phyloP scores from a whole-genome alignment of 2,888 invertebrate genomes.

The Drosophila percnosoma region DNA sequence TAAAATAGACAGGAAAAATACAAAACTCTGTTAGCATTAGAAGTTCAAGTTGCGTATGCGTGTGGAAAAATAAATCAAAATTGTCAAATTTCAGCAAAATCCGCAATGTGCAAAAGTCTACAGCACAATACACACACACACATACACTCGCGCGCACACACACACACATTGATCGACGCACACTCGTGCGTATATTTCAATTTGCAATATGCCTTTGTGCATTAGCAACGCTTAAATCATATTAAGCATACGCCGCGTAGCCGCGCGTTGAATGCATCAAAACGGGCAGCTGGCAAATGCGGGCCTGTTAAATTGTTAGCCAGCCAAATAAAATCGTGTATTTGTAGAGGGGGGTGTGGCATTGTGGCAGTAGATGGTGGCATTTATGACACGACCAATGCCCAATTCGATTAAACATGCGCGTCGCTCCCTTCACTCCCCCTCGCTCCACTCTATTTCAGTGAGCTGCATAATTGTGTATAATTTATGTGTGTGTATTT shows the following conservation, averaged over 20 bases:
- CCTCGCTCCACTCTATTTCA: neutral
- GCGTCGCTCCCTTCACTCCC: neutral
- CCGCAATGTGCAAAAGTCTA: conserved; percentile 36
- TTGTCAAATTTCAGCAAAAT: conserved; percentile 58
- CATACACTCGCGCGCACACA: neutral
- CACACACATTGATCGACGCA: neutral
- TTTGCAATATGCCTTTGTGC: conserved; percentile 74
- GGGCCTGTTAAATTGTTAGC: conserved; percentile 63
- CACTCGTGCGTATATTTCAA: conserved; percentile 59
- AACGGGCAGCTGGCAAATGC: conserved; percentile 21
- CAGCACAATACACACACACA: conserved; percentile 6
- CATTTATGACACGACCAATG: conserved; percentile 54
- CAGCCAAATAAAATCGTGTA: conserved; percentile 39
- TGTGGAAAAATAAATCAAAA: conserved; percentile 73
- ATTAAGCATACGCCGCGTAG: conserved; percentile 72
- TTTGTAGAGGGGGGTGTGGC: conserved; percentile 4
- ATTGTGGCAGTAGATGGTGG: conserved; percentile 6
- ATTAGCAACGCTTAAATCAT: conserved; percentile 75
- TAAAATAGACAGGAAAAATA: conserved; percentile 43
- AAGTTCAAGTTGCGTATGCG: conserved; percentile 37
- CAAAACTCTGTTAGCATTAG: conserved; percentile 69
- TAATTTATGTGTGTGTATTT: conserved; percentile 24
- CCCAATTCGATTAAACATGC: conserved; percentile 36
- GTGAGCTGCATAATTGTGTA: conserved; percentile 28
- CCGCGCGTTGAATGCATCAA: conserved; percentile 44